These are phyloP conservation scores for Drosophila ustulata DNA, from an alignment of 2,888 invertebrate species.

Conservation along the genomic window DNA sequence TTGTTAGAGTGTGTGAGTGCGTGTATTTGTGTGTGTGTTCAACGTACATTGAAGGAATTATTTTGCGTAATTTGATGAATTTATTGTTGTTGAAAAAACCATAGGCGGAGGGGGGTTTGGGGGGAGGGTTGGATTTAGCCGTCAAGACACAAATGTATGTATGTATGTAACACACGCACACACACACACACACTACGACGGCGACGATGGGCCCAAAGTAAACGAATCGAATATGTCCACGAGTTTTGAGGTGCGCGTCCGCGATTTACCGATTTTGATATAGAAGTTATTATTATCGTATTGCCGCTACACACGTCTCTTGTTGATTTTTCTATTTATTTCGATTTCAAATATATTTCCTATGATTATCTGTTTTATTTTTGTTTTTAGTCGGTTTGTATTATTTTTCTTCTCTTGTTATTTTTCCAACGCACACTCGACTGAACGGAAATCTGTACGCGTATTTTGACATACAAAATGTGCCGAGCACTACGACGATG, in stretches of 20 bases:
- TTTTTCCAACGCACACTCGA: slow-evolving; percentile 57
- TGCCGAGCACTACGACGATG: slow-evolving; percentile 78
- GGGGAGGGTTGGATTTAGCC: slow-evolving; percentile 2
- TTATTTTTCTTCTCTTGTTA: slow-evolving; percentile 30
- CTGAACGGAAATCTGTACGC: slow-evolving; percentile 70
- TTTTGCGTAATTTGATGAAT: slow-evolving; percentile 71
- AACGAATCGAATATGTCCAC: slow-evolving; percentile 67
- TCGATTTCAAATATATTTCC: slow-evolving; percentile 8
- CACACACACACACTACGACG: slow-evolving; percentile 22
- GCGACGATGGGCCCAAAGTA: slow-evolving; percentile 37
- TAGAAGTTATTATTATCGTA: neutral
- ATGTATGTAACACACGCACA: slow-evolving; percentile 21
- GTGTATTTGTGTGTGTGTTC: slow-evolving; percentile 1
- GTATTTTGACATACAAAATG: slow-evolving; percentile 79
- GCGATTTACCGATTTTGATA: slow-evolving; percentile 41
- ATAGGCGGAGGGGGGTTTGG: slow-evolving; percentile 50
- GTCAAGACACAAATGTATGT: slow-evolving; percentile 36
- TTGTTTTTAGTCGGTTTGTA: neutral
- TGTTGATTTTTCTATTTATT: neutral
- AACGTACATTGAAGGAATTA: slow-evolving; percentile 79
- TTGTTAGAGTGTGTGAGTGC: neutral
- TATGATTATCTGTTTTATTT: slow-evolving; percentile 13
- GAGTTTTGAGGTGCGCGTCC: slow-evolving; percentile 57
- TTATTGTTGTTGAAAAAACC: slow-evolving; percentile 65
- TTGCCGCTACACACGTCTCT: slow-evolving; percentile 5